Evolutionary conservation across 1,140 invertebrate genomes (phyloP), one percentile per base, ranked within the genome.

Genomic region (Tribolium castaneum): DNA sequence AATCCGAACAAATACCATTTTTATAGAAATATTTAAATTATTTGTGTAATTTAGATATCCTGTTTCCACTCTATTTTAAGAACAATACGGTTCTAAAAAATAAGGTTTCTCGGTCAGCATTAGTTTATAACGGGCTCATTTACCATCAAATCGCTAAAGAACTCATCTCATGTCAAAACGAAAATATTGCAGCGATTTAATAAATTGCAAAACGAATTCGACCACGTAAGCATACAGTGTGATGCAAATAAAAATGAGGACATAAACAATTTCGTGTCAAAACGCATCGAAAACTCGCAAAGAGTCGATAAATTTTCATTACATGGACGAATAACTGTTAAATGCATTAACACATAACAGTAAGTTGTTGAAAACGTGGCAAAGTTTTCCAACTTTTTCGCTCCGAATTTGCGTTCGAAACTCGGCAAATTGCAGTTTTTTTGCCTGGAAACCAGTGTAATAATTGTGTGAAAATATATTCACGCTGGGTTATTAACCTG

Each of bases 321-420:
- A 30, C 49, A 73, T 73, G 13, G 71, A 22, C 49, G 52, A 54
- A 73, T 73, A 54, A 73, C 71, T 73, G 71, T 73, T 73, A 54
- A 39, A 22, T 73, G 52, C 71, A 73, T 73, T 73, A 73, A 73
- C 71, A 52, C 49, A 73, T 73, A 73, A 73, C 70, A 73, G 34
- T 39, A 39, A 39, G 71, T 73, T 73, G 49, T 73, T 73, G 7
- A 73, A 72, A 73, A 73, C 71, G 71, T 73, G 71, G 71, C 71
- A 73, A 35, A 62, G 22, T 22, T 13, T 6, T 30, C 56, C 5
- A 62, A 70, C 7, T 70, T 34, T 14, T 5, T 34, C 62, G 51
- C 6, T 39, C 34, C 34, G 6, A 10, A 6, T 39, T 10, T 0
- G 4, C 1, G 34, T 39, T 45, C 9, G n/a, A n/a, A 45, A 45